These are phyloP conservation scores for Pantherophis guttatus DNA, from an alignment of 2,113 vertebrate species.

Conservation along the genomic window DNA sequence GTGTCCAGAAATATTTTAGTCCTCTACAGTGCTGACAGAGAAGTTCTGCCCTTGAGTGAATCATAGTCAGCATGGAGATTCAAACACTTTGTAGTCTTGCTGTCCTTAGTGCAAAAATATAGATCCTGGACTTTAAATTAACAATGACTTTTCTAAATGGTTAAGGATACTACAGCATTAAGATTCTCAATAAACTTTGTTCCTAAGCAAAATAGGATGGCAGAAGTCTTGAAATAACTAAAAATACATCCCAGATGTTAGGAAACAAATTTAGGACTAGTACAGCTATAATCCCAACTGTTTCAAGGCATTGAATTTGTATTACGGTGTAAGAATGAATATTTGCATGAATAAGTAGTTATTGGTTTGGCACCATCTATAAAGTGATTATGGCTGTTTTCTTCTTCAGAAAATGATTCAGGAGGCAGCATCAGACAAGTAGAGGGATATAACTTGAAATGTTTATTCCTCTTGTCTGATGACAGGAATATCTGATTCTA, in stretches of 20 bases:
- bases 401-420: background rate
- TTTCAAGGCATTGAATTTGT: background rate
- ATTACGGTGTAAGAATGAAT: background rate
- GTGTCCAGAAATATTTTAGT: background rate
- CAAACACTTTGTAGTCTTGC: background rate
- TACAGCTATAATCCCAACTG: background rate
- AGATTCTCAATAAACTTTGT: background rate
- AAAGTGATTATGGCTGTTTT: background rate
- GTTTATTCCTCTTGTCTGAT: background rate
- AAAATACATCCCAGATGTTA: background rate
- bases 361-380: background rate
- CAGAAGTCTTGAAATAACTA: background rate
- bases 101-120: background rate
- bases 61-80: background rate
- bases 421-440: background rate
- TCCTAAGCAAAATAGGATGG: background rate
- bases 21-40: background rate
- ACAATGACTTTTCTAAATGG: background rate
- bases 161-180: background rate
- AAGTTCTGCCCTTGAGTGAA: background rate
- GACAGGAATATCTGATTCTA: background rate
- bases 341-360: background rate
- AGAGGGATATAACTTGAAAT: slow-evolving; percentile 1
- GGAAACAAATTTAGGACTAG: background rate
- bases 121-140: background rate